A percentile compares a stretch with the other conserved stretches of the same genome.
phyloP scores from a whole-genome alignment of 2,113 vertebrate genomes.

The Dendropsophus ebraccatus region DNA sequence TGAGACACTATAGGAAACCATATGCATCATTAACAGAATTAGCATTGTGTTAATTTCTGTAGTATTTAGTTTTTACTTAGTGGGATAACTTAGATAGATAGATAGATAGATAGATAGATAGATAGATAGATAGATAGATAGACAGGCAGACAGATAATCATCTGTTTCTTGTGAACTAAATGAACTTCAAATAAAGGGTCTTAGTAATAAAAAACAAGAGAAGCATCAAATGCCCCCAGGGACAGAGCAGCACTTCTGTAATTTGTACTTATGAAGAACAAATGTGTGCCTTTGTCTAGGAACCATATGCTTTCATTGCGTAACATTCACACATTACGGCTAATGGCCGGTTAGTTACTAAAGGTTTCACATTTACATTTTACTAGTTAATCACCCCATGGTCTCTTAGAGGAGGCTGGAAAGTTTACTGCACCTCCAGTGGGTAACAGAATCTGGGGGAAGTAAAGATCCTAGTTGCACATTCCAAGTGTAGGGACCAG shows the following conservation, averaged over 20 bases:
- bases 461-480: neutral
- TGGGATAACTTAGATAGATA: too few relatives aligned
- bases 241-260: neutral
- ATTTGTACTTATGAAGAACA: conserved; percentile 17
- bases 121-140: too few relatives aligned
- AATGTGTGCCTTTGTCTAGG: neutral
- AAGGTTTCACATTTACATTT: neutral
- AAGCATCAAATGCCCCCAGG: neutral
- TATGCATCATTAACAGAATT: too few relatives aligned
- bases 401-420: neutral
- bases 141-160: too few relatives aligned
- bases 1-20: too few relatives aligned
- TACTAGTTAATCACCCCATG: neutral
- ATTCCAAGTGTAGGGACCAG: neutral
- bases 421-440: neutral
- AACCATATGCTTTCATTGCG: conserved; percentile 6
- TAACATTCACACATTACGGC: conserved; percentile 4
- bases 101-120: too few relatives aligned
- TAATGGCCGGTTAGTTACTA: neutral
- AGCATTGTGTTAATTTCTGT: too few relatives aligned
- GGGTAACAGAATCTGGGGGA: neutral
- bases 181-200: neutral
- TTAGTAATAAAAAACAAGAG: neutral
- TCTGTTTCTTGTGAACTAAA: neutral
- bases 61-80: too few relatives aligned